Evolutionary conservation across 2,888 invertebrate species (phyloP).

Genomic region (Salpingus planirostris): DNA sequence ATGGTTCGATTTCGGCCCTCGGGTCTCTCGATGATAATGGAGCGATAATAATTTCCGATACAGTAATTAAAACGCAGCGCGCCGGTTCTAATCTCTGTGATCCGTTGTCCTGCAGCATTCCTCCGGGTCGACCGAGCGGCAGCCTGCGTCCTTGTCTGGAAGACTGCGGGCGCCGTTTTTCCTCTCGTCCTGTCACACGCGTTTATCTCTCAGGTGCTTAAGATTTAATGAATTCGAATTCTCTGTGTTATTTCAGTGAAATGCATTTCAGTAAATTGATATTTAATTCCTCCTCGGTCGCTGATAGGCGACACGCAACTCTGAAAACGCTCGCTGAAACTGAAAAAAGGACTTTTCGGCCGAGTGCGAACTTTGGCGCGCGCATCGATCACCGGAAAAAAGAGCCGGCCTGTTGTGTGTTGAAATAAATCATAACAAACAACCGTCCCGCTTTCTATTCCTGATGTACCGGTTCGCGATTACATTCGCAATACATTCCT

Average conservation of each 20-base stretch:
- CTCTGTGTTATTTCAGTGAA: slow-evolving; percentile 30
- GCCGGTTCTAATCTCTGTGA: slow-evolving; percentile 20
- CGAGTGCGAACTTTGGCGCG: no score
- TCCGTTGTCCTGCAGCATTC: slow-evolving; percentile 33
- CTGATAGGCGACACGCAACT: slow-evolving; percentile 28
- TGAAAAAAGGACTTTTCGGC: no score
- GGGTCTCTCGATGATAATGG: no score
- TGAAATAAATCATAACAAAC: slow-evolving; percentile 12
- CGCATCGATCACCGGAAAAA: slow-evolving; percentile 9
- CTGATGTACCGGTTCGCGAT: slow-evolving; percentile 23
- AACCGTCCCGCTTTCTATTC: slow-evolving; percentile 24
- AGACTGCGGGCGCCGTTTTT: slow-evolving; percentile 16
- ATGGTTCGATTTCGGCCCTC: no score
- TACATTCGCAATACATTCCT: slow-evolving; percentile 22
- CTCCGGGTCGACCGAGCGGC: slow-evolving; percentile 30
- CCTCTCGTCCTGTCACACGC: slow-evolving; percentile 28
- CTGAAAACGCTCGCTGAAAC: no score
- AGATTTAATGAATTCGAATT: slow-evolving; percentile 35
- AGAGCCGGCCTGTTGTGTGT: neutral
- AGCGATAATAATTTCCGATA: slow-evolving; percentile 14
- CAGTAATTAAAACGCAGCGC: slow-evolving; percentile 16
- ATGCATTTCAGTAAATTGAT: slow-evolving; percentile 35
- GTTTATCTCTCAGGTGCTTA: slow-evolving; percentile 31
- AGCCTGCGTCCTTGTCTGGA: slow-evolving; percentile 23
- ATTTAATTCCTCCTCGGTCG: slow-evolving; percentile 28